Conservation (phyloP, 92 coral and sea anemone species). For the Zoanthus gigantus region DNA sequence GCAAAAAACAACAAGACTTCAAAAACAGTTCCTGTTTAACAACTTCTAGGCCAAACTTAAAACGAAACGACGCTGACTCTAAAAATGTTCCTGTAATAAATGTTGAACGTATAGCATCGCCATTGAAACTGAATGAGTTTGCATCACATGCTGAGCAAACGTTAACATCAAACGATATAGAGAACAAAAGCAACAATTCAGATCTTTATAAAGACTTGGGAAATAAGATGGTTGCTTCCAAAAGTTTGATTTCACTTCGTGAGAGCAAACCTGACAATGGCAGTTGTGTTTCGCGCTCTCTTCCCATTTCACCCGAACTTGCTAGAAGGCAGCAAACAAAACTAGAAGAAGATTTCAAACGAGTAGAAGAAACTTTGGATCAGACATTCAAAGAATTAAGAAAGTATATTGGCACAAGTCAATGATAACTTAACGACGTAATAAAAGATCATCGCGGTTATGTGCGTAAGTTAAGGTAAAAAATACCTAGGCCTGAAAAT, state of each 20-base stretch:
- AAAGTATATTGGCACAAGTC: slow-evolving; percentile 62
- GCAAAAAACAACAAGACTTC: slow-evolving; percentile 1
- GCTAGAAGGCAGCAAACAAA: slow-evolving; percentile 75
- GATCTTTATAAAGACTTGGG: neutral
- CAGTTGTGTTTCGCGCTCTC: slow-evolving; percentile 28
- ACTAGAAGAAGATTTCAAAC: slow-evolving; percentile 73
- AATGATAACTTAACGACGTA: neutral
- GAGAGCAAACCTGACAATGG: slow-evolving; percentile 30
- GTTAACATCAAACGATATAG: neutral
- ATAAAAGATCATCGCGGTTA: no score
- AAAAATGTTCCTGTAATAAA: slow-evolving; percentile 11
- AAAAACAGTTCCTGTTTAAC: neutral
- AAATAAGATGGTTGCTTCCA: slow-evolving; percentile 1
- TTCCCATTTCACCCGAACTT: slow-evolving; percentile 47
- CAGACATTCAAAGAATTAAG: slow-evolving; percentile 70
- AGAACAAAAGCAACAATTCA: neutral
- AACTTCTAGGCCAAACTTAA: neutral
- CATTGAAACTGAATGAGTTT: neutral
- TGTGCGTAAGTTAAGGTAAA: no score
- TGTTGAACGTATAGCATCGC: slow-evolving; percentile 28
- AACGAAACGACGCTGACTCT: neutral
- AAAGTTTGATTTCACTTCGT: slow-evolving; percentile 24
- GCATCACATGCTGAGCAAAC: neutral
- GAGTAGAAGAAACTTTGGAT: slow-evolving; percentile 73
- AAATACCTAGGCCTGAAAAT: no score